Evolutionary conservation across 1,140 invertebrate genomes (phyloP), one percentile per base, ranked within the genome.

Genomic region (Propsilocerus akamusi): DNA sequence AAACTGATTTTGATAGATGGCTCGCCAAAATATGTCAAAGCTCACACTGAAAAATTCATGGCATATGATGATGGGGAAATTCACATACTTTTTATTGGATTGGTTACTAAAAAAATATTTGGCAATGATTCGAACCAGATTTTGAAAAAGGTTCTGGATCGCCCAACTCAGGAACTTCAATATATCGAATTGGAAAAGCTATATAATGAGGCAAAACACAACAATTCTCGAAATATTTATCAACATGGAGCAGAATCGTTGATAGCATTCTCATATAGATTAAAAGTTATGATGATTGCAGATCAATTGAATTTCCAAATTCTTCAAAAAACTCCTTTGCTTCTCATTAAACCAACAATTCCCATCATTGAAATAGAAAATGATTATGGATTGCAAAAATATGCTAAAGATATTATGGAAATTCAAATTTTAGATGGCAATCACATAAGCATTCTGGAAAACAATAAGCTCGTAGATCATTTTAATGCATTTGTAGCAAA

Each of bases 1-100:
- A 66, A 68, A 12, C 61, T 86, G 12, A 73, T 83, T 30, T 68
- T 94, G 14, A 69, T 94, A 25, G 90, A 94, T 68, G 90, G 90
- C 6, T 91, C 89, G 2, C 86, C 85, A 10, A 73, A 77, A 5
- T 93, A 83, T 64, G 76, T 95, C 3, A 75, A 75, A 17, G 72
- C 76, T 10, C 83, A 92, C 65, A 80, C 77, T 12, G 73, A n/a
- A n/a, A n/a, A n/a, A n/a, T n/a, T n/a, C n/a, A n/a, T n/a, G n/a
- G n/a, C n/a, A n/a, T n/a, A n/a, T n/a, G n/a, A n/a, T n/a, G 72
- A 75, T 28, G 58, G 57, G 5, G 58, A 66, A 17, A 57, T 77
- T n/a, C 72, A 77, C 54, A 71, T 74, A 55, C 62, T 63, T 47
- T 57, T 78, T 4, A 58, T 77, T 22, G 67, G 68, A 24, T 66